Conservation (phyloP, 37 sponge, comb jelly and placozoan genomes). For the Hormiphora californensis region DNA sequence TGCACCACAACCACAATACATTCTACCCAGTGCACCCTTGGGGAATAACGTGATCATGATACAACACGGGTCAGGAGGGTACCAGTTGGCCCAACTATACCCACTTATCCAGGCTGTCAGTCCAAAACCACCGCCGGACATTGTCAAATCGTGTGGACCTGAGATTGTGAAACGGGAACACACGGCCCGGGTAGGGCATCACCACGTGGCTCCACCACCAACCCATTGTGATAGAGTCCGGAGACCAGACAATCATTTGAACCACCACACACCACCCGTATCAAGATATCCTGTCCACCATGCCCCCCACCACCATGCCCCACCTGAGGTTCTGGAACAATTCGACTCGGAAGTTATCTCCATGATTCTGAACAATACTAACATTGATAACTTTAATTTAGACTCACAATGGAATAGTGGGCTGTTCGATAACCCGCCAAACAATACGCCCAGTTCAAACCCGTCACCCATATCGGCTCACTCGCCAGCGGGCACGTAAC, state of each 20-base stretch:
- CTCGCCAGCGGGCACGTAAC: too few relatives aligned
- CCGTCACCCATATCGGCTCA: slow-evolving; percentile 51
- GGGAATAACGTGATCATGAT: slow-evolving; percentile 52
- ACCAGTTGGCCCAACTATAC: slow-evolving; percentile 41
- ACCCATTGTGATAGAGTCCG: too few relatives aligned
- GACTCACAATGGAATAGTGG: slow-evolving; percentile 44
- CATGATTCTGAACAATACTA: slow-evolving; percentile 54
- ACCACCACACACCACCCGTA: too few relatives aligned
- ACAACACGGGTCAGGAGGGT: slow-evolving; percentile 9
- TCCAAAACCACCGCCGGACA: slow-evolving; percentile 11
- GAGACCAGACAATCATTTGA: too few relatives aligned
- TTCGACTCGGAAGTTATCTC: slow-evolving; percentile 52
- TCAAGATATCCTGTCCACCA: too few relatives aligned
- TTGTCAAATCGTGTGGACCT: neutral
- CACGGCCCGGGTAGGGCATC: too few relatives aligned
- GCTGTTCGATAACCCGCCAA: slow-evolving; percentile 45
- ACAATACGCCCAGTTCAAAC: slow-evolving; percentile 54
- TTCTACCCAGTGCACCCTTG: too few relatives aligned
- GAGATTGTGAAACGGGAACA: slow-evolving; percentile 45
- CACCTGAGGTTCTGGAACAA: slow-evolving; percentile 13
- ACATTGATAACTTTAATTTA: slow-evolving; percentile 47
- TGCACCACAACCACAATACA: too few relatives aligned
- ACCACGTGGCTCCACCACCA: neutral
- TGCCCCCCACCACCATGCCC: slow-evolving; percentile 33
- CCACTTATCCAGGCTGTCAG: slow-evolving; percentile 44